phyloP scores from a whole-genome alignment of 2,113 vertebrate genomes.

The Ia io region DNA sequence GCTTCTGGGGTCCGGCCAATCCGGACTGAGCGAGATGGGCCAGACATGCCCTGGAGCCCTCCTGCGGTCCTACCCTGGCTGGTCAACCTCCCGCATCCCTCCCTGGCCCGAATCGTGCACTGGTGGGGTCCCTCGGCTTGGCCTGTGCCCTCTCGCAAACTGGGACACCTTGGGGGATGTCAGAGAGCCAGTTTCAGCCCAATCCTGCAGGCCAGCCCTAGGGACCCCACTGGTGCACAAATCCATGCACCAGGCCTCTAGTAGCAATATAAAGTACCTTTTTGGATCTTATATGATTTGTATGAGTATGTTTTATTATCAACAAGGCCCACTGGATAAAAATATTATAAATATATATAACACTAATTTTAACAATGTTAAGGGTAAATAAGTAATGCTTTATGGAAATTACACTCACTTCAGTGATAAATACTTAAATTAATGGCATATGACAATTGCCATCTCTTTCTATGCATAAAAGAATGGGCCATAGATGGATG shows the following conservation, averaged over 20 bases:
- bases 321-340: neutral
- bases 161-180: no score
- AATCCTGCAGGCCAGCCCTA: no score
- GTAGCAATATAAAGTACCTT: neutral
- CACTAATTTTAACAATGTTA: slow-evolving; percentile 45
- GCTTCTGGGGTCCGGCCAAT: no score
- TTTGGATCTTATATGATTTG: neutral
- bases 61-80: no score
- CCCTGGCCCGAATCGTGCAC: rapidly evolving
- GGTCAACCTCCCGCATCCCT: no score
- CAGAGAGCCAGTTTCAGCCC: no score
- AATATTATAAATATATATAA: neutral
- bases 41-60: no score
- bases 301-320: slow-evolving; percentile 25
- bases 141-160: no score
- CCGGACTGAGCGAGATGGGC: no score
- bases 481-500: slow-evolving; percentile 47
- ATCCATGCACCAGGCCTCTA: no score
- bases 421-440: slow-evolving; percentile 70
- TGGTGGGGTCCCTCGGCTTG: no score
- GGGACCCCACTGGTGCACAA: no score
- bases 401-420: slow-evolving; percentile 56
- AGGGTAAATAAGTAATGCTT: slow-evolving; percentile 57
- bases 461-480: slow-evolving; percentile 61
- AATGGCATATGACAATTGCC: slow-evolving; percentile 61